Percentiles rank a stretch among this genome's conserved stretches.
Conservation (phyloP, 1,140 invertebrate species). For the Euschistus heros region DNA sequence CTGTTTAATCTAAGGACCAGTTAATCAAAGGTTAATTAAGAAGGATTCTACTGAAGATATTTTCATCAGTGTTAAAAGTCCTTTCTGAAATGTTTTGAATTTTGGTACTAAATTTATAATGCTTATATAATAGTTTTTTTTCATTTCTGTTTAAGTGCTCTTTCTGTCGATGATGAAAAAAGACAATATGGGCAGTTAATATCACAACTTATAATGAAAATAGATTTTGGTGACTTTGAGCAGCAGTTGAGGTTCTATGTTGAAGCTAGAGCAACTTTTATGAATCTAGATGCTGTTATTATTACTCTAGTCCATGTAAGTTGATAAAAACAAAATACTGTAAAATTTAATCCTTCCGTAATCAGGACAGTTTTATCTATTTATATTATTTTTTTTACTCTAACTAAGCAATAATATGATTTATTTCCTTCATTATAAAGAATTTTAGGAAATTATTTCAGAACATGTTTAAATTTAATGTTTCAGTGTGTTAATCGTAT, state of each 20-base stretch:
- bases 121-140: too few relatives aligned
- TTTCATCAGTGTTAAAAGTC: background rate
- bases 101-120: too few relatives aligned
- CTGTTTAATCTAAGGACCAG: too few relatives aligned
- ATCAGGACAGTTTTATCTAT: too few relatives aligned
- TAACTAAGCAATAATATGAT: too few relatives aligned
- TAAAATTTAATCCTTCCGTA: too few relatives aligned
- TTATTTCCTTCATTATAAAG: too few relatives aligned
- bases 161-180: conserved; percentile 88
- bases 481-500: conserved; percentile 67
- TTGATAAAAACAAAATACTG: too few relatives aligned
- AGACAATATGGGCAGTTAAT: conserved; percentile 76
- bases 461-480: conserved; percentile 18
- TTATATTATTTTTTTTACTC: too few relatives aligned
- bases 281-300: conserved; percentile 79
- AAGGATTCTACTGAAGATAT: background rate
- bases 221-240: conserved; percentile 80
- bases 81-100: too few relatives aligned
- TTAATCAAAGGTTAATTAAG: too few relatives aligned
- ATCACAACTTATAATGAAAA: conserved; percentile 62
- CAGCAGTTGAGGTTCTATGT: conserved; percentile 88
- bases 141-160: conserved; percentile 48
- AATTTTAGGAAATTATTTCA: too few relatives aligned
- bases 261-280: conserved; percentile 76
- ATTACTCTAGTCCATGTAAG: conserved; percentile 71